phyloP scores from a whole-genome alignment of 2,113 vertebrate genomes.

The Ifrita kowaldi region DNA sequence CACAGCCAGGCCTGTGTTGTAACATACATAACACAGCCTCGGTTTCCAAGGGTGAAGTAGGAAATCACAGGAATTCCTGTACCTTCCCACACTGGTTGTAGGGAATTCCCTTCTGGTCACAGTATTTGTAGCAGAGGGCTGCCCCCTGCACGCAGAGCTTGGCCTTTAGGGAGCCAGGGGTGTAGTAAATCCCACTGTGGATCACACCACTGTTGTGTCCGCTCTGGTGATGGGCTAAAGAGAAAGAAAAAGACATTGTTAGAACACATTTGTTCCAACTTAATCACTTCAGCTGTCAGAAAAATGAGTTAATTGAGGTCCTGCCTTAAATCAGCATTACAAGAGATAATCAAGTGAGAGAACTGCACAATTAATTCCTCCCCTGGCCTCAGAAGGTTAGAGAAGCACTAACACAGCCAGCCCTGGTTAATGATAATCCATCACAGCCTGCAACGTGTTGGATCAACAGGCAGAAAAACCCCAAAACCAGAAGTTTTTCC shows the following conservation, averaged over 20 bases:
- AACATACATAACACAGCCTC: neutral
- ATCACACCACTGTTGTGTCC: slow-evolving; percentile 97
- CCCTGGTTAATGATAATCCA: neutral
- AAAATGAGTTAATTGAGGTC: neutral
- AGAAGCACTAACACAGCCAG: neutral
- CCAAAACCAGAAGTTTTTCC: neutral
- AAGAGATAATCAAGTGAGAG: neutral
- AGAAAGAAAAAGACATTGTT: neutral
- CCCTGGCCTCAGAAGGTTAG: neutral
- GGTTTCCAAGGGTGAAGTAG: neutral
- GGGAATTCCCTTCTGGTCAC: slow-evolving; percentile 86
- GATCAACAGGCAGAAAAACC: neutral
- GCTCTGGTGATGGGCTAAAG: slow-evolving; percentile 87
- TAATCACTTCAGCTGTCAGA: neutral
- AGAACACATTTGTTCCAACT: neutral
- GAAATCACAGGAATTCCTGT: neutral
- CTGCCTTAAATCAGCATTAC: neutral
- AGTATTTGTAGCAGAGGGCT: slow-evolving; percentile 87
- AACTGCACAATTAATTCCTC: neutral
- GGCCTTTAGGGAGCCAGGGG: slow-evolving; percentile 91
- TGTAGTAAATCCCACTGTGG: slow-evolving; percentile 98
- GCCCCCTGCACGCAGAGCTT: slow-evolving; percentile 89
- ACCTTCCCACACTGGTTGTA: slow-evolving; percentile 94
- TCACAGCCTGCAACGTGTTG: neutral
- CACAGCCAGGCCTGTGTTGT: fast-evolving